Percentiles rank a stretch among this genome's conserved stretches.
Evolutionary conservation across 2,888 invertebrate genomes (phyloP).

Genomic region (Erebia ligea): DNA sequence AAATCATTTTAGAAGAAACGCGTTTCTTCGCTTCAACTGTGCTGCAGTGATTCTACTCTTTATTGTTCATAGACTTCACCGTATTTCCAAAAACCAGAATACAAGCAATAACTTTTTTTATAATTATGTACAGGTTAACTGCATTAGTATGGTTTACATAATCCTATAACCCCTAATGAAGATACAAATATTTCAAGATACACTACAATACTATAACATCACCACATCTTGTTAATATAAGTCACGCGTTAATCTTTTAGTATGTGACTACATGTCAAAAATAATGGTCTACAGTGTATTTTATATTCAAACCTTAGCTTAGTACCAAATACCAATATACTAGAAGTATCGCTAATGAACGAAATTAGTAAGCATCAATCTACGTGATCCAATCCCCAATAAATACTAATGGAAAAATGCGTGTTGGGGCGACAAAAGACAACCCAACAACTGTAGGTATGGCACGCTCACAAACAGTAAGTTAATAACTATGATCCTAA

Average conservation of each 20-base stretch:
- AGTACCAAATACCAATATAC: conserved; percentile 1
- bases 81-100: conserved; percentile 11
- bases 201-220: neutral
- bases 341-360: conserved; percentile 16
- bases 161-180: conserved; percentile 8
- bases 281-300: neutral
- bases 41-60: neutral
- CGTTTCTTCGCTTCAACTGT: neutral
- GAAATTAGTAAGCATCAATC: conserved; percentile 30
- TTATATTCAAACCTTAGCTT: conserved; percentile 2
- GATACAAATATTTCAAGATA: neutral
- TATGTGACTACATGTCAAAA: neutral
- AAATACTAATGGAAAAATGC: conserved; percentile 18
- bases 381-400: conserved; percentile 22
- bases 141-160: conserved; percentile 1
- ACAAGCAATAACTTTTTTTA: conserved; percentile 4
- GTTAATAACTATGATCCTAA: conserved; percentile 60
- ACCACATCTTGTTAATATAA: neutral
- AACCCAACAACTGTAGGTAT: conserved; percentile 54
- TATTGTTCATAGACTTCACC: neutral
- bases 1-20: neutral
- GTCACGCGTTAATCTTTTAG: neutral
- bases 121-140: neutral
- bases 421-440: conserved; percentile 10
- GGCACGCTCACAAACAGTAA: conserved; percentile 70